Conservation (phyloP, 2,888 invertebrate genomes). For the Melanostoma mellinum region DNA sequence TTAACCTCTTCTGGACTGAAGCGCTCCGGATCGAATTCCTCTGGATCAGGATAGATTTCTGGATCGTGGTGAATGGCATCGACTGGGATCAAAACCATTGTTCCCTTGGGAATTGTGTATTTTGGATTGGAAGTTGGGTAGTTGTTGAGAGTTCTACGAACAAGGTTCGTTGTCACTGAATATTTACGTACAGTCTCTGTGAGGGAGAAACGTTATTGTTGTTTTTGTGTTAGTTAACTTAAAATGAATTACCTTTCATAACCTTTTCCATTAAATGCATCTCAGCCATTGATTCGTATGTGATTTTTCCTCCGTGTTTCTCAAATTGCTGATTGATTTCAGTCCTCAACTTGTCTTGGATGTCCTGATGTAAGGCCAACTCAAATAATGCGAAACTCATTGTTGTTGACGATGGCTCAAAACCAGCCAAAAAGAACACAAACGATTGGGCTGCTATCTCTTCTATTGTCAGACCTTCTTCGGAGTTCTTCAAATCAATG, state of each 20-base stretch:
- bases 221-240: no score
- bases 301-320: constrained; percentile 78
- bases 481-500: constrained; percentile 76
- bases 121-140: constrained; percentile 75
- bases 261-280: constrained; percentile 82
- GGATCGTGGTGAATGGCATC: no score
- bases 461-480: constrained; percentile 76
- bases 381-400: constrained; percentile 82
- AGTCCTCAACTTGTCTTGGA: constrained; percentile 80
- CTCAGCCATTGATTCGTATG: constrained; percentile 79
- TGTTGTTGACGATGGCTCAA: constrained; percentile 82
- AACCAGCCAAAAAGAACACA: constrained; percentile 83
- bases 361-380: constrained; percentile 81
- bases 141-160: constrained; percentile 75
- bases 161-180: constrained; percentile 78
- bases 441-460: constrained; percentile 83
- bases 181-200: constrained; percentile 80
- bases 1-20: constrained; percentile 76
- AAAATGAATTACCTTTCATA: constrained; percentile 79
- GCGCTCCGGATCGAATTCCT: constrained; percentile 79
- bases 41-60: constrained; percentile 76
- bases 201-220: constrained; percentile 39
- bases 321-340: constrained; percentile 80
- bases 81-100: no score
- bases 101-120: constrained; percentile 31